These are phyloP conservation scores for Hemaris fuciformis DNA, from an alignment of 2,888 invertebrate genomes.

Conservation along the genomic window DNA sequence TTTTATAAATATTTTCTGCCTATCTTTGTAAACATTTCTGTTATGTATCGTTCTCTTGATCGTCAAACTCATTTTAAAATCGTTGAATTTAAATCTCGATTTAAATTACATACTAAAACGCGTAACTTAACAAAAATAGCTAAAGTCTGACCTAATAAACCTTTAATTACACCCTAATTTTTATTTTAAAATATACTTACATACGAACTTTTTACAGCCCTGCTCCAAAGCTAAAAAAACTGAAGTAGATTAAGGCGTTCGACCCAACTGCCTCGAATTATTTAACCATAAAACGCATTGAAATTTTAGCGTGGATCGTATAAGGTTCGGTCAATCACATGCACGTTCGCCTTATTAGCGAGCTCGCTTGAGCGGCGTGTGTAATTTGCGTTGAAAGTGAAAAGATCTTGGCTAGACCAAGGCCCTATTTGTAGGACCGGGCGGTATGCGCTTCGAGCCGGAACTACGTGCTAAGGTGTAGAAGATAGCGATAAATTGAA, in stretches of 20 bases:
- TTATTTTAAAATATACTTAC: no score
- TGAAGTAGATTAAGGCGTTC: not conserved
- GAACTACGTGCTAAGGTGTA: not conserved
- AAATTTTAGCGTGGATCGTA: not conserved
- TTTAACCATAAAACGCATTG: not conserved
- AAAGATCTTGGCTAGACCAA: conserved; percentile 7
- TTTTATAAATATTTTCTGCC: no score
- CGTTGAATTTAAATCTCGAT: no score
- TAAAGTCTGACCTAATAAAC: no score
- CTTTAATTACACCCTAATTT: no score
- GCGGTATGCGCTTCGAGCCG: not conserved
- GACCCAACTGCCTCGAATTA: not conserved
- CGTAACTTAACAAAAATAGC: no score
- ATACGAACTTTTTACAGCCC: no score
- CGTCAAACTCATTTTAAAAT: no score
- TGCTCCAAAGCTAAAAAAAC: not conserved
- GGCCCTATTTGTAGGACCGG: conserved; percentile 15
- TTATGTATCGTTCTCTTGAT: no score
- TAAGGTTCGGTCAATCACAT: not conserved
- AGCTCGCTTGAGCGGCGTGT: not conserved
- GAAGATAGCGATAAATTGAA: not conserved
- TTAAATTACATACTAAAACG: no score
- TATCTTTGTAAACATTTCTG: no score
- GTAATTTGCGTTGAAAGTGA: conserved; percentile 14
- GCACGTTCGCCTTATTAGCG: not conserved